Evolutionary conservation across 2,797 vertebrate genomes (phyloP).

Genomic region (Aphelocoma californica): DNA sequence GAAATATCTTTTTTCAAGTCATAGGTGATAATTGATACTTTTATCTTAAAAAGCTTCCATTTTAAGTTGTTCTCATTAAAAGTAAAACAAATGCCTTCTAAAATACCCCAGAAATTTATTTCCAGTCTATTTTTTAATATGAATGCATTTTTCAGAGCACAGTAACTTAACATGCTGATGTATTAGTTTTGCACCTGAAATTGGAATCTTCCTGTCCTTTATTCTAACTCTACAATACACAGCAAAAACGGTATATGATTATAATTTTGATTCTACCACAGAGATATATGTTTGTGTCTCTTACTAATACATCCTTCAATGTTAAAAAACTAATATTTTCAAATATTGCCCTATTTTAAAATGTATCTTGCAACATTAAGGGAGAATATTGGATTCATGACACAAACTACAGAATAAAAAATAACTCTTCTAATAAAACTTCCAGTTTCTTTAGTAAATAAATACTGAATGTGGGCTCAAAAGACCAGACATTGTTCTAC

Average conservation of each 20-base stretch:
- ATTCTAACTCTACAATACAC: neutral
- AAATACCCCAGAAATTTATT: neutral
- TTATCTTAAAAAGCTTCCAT: neutral
- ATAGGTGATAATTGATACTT: neutral
- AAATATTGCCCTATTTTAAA: neutral
- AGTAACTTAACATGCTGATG: neutral
- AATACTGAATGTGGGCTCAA: neutral
- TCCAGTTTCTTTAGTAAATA: neutral
- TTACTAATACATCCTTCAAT: neutral
- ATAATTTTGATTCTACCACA: neutral
- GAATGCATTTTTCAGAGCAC: neutral
- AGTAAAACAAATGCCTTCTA: neutral
- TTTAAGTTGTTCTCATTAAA: neutral
- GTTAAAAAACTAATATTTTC: neutral
- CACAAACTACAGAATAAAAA: neutral
- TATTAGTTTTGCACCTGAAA: neutral
- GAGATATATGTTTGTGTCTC: neutral
- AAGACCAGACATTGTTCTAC: neutral
- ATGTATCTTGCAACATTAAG: neutral
- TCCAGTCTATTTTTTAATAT: neutral
- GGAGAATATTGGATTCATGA: neutral
- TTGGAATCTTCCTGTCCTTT: neutral
- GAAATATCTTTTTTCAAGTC: neutral
- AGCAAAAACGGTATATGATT: neutral
- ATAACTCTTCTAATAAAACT: neutral